These are phyloP conservation scores for Melangyna quadrimaculata DNA, from an alignment of 2,888 invertebrate species.

Conservation along the genomic window DNA sequence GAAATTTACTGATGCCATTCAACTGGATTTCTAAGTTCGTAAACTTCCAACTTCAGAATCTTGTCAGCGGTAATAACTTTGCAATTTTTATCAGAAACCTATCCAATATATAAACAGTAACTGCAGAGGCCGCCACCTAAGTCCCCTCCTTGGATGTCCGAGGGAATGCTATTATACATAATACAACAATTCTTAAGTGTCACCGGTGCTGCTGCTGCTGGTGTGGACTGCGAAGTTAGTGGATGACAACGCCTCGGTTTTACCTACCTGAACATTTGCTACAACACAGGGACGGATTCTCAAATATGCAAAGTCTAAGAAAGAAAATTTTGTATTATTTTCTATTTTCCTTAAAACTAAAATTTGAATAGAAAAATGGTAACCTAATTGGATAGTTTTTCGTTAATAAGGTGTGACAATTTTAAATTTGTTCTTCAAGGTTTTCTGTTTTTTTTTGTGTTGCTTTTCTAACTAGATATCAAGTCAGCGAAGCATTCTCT, in stretches of 20 bases:
- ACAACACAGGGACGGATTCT: background rate
- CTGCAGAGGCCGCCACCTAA: conserved; percentile 38
- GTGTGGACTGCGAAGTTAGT: background rate
- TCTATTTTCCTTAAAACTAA: no score
- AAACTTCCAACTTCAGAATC: conserved; percentile 57
- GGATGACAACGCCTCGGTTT: conserved; percentile 33
- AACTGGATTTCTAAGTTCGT: conserved; percentile 29
- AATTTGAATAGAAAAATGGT: no score
- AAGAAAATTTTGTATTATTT: no score
- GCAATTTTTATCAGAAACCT: conserved; percentile 62
- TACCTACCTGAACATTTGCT: conserved; percentile 17
- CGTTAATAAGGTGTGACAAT: no score
- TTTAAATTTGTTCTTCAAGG: no score
- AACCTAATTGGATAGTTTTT: no score
- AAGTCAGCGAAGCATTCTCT: no score
- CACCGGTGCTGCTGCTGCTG: conserved; percentile 21
- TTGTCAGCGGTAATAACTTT: conserved; percentile 65
- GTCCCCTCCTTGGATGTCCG: background rate
- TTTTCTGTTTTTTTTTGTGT: no score
- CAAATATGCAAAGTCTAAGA: no score
- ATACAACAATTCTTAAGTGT: conserved; percentile 44
- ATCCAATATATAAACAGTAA: conserved; percentile 51
- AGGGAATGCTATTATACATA: background rate
- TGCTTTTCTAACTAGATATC: no score
- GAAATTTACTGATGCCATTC: conserved; percentile 47